Conservation (phyloP, 1,140 invertebrate species). For the Atta colombica region DNA sequence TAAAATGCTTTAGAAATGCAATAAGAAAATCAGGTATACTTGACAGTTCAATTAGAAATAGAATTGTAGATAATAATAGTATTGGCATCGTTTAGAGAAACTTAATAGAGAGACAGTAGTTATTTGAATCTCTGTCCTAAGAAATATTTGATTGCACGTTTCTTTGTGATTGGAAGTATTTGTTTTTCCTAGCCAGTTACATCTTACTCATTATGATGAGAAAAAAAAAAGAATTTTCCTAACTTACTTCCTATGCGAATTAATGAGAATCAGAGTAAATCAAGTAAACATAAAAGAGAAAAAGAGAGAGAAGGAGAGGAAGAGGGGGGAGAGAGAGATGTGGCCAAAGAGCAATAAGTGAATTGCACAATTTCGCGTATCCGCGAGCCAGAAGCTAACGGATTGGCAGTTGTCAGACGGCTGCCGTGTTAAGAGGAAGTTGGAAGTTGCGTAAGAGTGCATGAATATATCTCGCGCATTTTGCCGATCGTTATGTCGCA, state of each 20-base stretch:
- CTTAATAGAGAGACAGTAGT: neutral
- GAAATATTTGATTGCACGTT: neutral
- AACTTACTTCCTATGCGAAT: neutral
- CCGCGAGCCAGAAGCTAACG: constrained; percentile 74
- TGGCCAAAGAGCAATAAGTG: constrained; percentile 80
- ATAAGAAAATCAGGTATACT: neutral
- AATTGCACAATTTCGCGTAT: constrained; percentile 81
- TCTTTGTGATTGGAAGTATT: neutral
- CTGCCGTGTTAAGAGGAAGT: constrained; percentile 70
- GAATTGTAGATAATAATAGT: constrained; percentile 35
- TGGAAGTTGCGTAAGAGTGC: constrained; percentile 9
- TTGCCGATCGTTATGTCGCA: neutral
- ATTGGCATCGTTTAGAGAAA: constrained; percentile 21
- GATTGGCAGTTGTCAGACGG: constrained; percentile 73
- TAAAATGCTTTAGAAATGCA: neutral
- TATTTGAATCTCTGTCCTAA: neutral
- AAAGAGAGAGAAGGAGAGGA: constrained; percentile 37
- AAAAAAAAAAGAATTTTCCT: neutral
- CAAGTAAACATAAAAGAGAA: constrained; percentile 46
- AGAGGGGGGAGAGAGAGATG: constrained; percentile 29
- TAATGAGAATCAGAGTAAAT: constrained; percentile 39
- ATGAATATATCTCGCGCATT: neutral
- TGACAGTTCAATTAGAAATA: constrained; percentile 14
- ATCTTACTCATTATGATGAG: neutral
- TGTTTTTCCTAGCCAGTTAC: neutral